phyloP scores from a whole-genome alignment of 1,140 invertebrate genomes.

The Dendrolimus kikuchii region DNA sequence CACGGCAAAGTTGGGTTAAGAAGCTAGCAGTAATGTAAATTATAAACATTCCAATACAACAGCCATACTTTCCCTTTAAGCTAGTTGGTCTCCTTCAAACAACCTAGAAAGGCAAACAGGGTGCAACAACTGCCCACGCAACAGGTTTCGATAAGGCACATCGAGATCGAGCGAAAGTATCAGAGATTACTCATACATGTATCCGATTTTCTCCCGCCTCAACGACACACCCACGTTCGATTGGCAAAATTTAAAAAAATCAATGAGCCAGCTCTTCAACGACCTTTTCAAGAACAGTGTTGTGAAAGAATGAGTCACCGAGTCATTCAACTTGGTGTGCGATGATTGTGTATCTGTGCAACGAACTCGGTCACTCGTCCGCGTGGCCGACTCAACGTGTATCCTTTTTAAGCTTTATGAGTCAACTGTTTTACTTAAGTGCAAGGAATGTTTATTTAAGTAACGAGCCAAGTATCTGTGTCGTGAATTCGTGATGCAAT shows the following conservation, averaged over 20 bases:
- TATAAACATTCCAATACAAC: too few species aligned
- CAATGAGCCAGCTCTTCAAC: slow-evolving; percentile 26
- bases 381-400: slow-evolving; percentile 24
- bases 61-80: too few species aligned
- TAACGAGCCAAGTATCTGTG: slow-evolving; percentile 20
- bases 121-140: too few species aligned
- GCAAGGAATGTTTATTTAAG: slow-evolving; percentile 22
- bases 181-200: neutral
- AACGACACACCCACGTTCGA: slow-evolving; percentile 10
- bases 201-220: slow-evolving; percentile 13
- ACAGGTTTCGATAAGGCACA: too few species aligned
- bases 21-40: too few species aligned
- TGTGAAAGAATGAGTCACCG: slow-evolving; percentile 48
- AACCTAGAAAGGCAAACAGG: too few species aligned
- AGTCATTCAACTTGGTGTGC: slow-evolving; percentile 54
- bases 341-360: slow-evolving; percentile 17
- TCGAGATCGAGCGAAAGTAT: neutral
- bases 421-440: slow-evolving; percentile 27
- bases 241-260: slow-evolving; percentile 16
- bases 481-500: slow-evolving; percentile 4
- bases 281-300: slow-evolving; percentile 50
- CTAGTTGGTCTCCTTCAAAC: too few species aligned
- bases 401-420: slow-evolving; percentile 56
- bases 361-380: slow-evolving; percentile 42
- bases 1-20: too few species aligned